Evolutionary conservation across 2,113 vertebrate species (phyloP).

Genomic region (Notarius lentiginosus): DNA sequence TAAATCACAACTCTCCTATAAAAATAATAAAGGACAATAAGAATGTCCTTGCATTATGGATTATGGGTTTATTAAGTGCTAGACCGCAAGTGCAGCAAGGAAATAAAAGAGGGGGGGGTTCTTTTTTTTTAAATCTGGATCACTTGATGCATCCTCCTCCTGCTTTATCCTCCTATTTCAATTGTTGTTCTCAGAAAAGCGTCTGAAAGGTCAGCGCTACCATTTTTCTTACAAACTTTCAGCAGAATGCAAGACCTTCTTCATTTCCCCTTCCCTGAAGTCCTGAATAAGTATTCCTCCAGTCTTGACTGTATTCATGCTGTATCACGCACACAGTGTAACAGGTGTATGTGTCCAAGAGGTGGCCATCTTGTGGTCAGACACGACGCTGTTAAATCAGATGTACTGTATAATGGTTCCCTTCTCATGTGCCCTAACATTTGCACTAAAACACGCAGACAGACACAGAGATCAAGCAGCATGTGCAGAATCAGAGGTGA

Average conservation of each 20-base stretch:
- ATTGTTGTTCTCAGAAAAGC: not conserved
- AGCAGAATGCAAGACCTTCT: not conserved
- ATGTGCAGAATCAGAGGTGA: constrained; percentile 28
- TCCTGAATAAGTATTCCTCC: not conserved
- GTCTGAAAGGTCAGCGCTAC: not conserved
- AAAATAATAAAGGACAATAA: not conserved
- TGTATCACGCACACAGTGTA: not conserved
- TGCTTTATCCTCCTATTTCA: not conserved
- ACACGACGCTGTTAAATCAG: not conserved
- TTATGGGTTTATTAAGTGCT: not conserved
- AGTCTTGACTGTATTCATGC: not conserved
- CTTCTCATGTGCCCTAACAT: not conserved
- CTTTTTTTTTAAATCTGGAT: not conserved
- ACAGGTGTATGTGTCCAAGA: not conserved
- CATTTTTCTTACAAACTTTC: not conserved
- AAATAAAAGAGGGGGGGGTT: not conserved
- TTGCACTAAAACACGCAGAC: constrained; percentile 3
- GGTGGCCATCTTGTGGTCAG: constrained; percentile 37
- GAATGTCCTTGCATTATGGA: not conserved
- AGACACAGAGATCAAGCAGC: constrained; percentile 13
- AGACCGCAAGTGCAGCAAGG: not conserved
- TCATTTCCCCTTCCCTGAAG: not conserved
- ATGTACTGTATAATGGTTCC: constrained; percentile 1
- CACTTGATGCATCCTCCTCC: not conserved
- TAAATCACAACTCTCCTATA: not conserved